These are phyloP conservation scores for Myopa tessellatipennis DNA, from an alignment of 2,888 invertebrate genomes.

Conservation along the genomic window DNA sequence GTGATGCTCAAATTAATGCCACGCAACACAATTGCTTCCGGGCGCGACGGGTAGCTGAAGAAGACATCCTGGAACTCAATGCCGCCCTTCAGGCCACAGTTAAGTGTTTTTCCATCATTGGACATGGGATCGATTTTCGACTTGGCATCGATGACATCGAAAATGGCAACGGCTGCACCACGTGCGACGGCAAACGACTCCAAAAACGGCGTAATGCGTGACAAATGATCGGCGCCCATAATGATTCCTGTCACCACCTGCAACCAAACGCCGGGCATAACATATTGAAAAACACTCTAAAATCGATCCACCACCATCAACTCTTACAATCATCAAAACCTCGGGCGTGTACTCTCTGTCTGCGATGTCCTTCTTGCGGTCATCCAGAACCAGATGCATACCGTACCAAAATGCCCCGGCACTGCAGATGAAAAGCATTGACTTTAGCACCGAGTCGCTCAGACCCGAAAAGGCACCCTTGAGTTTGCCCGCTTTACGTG, in stretches of 20 bases:
- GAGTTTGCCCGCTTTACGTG: constrained; percentile 72
- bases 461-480: constrained; percentile 76
- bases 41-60: constrained; percentile 77
- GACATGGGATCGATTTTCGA: constrained; percentile 79
- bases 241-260: constrained; percentile 76
- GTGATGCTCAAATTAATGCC: constrained; percentile 74
- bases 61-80: constrained; percentile 80
- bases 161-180: constrained; percentile 80
- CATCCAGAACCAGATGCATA: constrained; percentile 75
- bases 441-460: constrained; percentile 78
- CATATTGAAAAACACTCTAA: background rate
- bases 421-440: constrained; percentile 78
- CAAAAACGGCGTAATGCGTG: constrained; percentile 78
- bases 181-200: constrained; percentile 78
- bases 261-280: too few relatives aligned
- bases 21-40: constrained; percentile 76
- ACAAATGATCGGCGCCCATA: constrained; percentile 80
- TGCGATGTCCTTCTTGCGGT: constrained; percentile 70
- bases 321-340: constrained; percentile 75
- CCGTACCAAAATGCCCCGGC: constrained; percentile 85
- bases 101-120: constrained; percentile 73
- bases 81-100: constrained; percentile 71
- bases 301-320: background rate
- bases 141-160: constrained; percentile 78
- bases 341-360: constrained; percentile 76